Evolutionary conservation across 1,140 invertebrate genomes (phyloP).

Genomic region (Tetragonula clypearis): DNA sequence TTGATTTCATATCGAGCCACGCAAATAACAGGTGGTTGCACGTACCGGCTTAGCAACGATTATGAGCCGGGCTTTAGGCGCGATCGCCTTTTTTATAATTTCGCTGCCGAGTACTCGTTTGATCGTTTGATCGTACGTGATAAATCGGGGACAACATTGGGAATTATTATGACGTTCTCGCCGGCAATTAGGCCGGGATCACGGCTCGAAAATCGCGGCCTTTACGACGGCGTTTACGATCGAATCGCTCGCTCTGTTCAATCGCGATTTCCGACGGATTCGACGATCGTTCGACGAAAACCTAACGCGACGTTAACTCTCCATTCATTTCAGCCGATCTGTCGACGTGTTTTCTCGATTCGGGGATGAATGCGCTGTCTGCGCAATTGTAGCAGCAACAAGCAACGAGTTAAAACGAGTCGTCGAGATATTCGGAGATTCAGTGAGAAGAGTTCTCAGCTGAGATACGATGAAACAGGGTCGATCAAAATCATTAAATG

Average conservation of each 20-base stretch:
- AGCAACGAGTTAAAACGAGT: no score
- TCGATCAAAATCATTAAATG: not conserved
- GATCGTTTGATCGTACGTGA: conserved; percentile 15
- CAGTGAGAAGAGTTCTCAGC: no score
- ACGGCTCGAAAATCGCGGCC: not conserved
- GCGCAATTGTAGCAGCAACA: no score
- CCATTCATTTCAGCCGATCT: no score
- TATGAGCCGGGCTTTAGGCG: not conserved
- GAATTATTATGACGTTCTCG: not conserved
- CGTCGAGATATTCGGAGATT: no score
- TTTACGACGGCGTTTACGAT: not conserved
- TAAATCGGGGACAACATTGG: not conserved
- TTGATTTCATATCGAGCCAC: not conserved
- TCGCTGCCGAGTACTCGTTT: not conserved
- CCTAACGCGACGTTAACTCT: not conserved
- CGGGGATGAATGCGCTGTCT: no score
- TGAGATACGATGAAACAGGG: no score
- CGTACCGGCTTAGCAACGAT: not conserved
- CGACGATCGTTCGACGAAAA: not conserved
- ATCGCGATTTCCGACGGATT: no score
- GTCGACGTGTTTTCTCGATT: no score
- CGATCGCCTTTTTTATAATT: not conserved
- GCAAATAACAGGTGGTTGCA: conserved; percentile 9
- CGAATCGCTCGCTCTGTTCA: no score
- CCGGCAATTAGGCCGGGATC: not conserved